phyloP scores from a whole-genome alignment of 1,140 invertebrate genomes.

The Pseudobourletiella spinata region DNA sequence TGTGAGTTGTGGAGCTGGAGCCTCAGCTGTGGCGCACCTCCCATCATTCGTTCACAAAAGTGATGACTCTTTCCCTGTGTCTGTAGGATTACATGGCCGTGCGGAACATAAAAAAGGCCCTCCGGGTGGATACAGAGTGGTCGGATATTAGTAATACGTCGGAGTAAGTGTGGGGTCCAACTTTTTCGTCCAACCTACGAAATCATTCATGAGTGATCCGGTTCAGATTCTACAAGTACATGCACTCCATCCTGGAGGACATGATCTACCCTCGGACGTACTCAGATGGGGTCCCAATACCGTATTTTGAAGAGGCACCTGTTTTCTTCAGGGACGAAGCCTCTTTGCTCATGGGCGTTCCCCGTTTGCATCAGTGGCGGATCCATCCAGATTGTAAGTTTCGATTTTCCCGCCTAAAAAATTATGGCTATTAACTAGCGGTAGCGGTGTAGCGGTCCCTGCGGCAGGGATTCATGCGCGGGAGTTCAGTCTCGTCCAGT shows the following conservation, averaged over 20 bases:
- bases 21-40: not conserved
- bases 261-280: not conserved
- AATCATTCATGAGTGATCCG: too few species aligned
- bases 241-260: not conserved
- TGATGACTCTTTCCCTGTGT: not conserved
- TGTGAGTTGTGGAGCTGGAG: not conserved
- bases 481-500: too few species aligned
- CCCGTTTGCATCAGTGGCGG: not conserved
- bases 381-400: not conserved
- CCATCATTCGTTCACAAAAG: not conserved
- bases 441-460: too few species aligned
- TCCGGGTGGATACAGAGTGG: not conserved
- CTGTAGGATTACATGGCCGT: not conserved
- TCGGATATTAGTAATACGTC: too few species aligned
- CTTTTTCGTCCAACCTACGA: too few species aligned
- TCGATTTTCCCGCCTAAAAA: not conserved
- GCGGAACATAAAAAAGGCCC: not conserved
- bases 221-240: slow-evolving; percentile 1
- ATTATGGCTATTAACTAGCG: not conserved
- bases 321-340: not conserved
- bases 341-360: not conserved
- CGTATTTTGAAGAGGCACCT: not conserved
- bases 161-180: too few species aligned
- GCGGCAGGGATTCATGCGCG: too few species aligned
- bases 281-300: not conserved